Conservation (phyloP, 2,113 vertebrate genomes). For the Prinia subflava region DNA sequence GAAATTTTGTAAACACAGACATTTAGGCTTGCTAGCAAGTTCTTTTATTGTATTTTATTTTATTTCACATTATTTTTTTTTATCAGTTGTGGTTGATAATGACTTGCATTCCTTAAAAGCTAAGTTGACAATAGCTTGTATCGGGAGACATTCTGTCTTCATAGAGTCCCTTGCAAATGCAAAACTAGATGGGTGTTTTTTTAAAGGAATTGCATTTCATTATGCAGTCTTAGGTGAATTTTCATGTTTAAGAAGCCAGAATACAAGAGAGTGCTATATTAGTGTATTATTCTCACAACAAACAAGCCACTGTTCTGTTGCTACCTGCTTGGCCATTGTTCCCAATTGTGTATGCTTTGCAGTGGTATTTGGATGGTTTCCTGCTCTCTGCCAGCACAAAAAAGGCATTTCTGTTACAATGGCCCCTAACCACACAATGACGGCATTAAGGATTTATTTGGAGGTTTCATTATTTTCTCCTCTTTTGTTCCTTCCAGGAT, state of each 20-base stretch:
- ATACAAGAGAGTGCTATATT: constrained; percentile 79
- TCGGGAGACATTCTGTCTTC: constrained; percentile 54
- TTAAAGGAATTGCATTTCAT: constrained; percentile 72
- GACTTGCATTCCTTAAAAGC: constrained; percentile 48
- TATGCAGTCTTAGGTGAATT: constrained; percentile 77
- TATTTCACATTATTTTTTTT: background rate
- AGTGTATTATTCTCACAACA: constrained; percentile 83
- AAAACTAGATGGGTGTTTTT: constrained; percentile 68
- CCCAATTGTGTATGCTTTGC: constrained; percentile 78
- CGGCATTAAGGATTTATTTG: constrained; percentile 86
- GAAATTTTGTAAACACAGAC: constrained; percentile 6
- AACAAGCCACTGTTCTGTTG: constrained; percentile 81
- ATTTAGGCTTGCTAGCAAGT: background rate
- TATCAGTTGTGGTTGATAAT: background rate
- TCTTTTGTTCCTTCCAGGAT: constrained; percentile 96
- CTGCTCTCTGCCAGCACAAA: constrained; percentile 82
- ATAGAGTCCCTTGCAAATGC: constrained; percentile 64
- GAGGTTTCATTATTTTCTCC: constrained; percentile 85
- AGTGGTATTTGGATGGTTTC: constrained; percentile 84
- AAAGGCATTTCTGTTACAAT: constrained; percentile 86
- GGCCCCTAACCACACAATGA: constrained; percentile 84
- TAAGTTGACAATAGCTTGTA: constrained; percentile 35
- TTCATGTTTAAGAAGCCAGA: constrained; percentile 77
- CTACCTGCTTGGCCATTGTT: constrained; percentile 87
- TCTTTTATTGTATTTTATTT: background rate